A percentile compares a stretch with the other conserved stretches of the same genome.
These are phyloP conservation scores for Apteryx owenii DNA, from an alignment of 2,113 vertebrate genomes.

Conservation along the genomic window DNA sequence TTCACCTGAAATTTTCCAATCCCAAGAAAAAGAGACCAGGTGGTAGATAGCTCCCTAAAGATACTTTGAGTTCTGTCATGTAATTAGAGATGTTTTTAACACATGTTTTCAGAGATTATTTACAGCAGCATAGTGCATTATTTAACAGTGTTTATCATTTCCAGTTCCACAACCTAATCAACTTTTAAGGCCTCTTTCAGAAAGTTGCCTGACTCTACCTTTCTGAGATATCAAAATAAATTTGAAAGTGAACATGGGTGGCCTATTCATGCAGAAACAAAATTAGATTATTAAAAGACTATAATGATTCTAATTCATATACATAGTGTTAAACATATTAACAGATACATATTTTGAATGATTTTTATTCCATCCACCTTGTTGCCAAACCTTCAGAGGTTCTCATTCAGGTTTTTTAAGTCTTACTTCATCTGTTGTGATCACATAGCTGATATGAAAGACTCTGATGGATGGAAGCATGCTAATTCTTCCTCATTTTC, in stretches of 20 bases:
- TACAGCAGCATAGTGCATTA: not conserved
- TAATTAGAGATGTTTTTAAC: constrained; percentile 41
- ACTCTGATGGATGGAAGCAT: not conserved
- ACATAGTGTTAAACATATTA: not conserved
- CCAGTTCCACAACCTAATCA: not conserved
- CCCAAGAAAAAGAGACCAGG: constrained; percentile 41
- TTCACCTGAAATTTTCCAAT: constrained; percentile 58
- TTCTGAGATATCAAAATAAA: not conserved
- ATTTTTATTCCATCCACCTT: not conserved
- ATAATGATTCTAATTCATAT: not conserved
- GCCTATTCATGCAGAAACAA: not conserved
- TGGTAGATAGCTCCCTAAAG: constrained; percentile 37
- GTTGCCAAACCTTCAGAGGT: not conserved
- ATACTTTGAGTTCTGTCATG: constrained; percentile 21
- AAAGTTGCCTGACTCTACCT: not conserved
- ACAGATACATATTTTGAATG: not conserved
- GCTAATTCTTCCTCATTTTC: not conserved
- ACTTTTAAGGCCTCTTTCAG: not conserved
- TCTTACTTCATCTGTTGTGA: not conserved
- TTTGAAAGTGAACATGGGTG: not conserved
- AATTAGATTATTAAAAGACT: not conserved
- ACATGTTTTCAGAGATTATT: constrained; percentile 45
- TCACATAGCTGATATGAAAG: not conserved
- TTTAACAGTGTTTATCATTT: not conserved
- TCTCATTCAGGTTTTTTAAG: not conserved